Evolutionary conservation across 2,113 vertebrate species (phyloP).

Genomic region (Melanostigma gelatinosum): DNA sequence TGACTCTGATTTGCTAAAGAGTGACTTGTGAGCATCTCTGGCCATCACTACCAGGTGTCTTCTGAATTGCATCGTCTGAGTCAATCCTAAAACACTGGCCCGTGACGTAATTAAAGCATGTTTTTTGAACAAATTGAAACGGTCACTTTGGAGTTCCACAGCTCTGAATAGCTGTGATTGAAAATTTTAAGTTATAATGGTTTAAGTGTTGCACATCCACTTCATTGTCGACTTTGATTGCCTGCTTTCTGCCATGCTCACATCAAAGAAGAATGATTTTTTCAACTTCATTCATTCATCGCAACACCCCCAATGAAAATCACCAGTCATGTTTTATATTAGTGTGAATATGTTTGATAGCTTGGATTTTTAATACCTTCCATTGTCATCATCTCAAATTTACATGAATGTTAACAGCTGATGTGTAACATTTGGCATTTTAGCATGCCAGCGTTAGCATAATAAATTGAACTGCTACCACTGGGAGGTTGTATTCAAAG

Average conservation of each 20-base stretch:
- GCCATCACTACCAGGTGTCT: background rate
- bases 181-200: background rate
- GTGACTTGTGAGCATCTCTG: no score
- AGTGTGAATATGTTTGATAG: background rate
- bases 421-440: background rate
- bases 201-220: conserved; percentile 6
- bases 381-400: background rate
- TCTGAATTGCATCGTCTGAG: conserved; percentile 7
- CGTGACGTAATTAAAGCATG: conserved; percentile 31
- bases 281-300: conserved; percentile 2
- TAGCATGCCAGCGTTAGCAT: background rate
- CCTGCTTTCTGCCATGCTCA: conserved; percentile 9
- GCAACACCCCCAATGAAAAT: background rate
- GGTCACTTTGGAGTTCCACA: background rate
- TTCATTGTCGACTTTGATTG: conserved; percentile 7
- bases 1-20: background rate
- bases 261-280: conserved; percentile 8
- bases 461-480: background rate
- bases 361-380: background rate
- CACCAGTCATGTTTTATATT: background rate
- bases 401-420: background rate
- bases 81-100: conserved; percentile 31
- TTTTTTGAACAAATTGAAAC: conserved; percentile 28
- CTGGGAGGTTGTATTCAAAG: background rate
- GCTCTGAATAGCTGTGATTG: conserved; percentile 26